Evolutionary conservation across 2,797 vertebrate genomes (phyloP).

Genomic region (Lacerta bilineata): DNA sequence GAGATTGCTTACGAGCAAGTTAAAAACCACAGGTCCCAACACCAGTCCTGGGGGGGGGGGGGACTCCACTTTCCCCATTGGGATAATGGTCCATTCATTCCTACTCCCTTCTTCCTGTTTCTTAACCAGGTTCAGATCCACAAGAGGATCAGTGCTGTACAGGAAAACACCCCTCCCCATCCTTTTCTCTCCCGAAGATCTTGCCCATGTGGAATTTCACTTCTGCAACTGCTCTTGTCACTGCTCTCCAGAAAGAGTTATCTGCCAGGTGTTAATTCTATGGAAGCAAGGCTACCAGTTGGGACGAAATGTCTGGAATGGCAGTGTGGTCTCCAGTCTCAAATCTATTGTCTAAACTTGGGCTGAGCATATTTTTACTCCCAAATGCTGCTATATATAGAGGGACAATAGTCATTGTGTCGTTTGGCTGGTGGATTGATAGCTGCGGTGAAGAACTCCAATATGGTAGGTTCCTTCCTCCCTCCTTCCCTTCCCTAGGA

Average conservation of each 20-base stretch:
- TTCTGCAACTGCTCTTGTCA: background rate
- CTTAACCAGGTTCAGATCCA: no score
- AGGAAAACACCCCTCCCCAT: background rate
- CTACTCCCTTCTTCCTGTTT: no score
- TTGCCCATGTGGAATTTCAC: conserved; percentile 43
- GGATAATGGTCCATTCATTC: no score
- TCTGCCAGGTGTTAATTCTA: conserved; percentile 59
- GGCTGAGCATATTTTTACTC: conserved; percentile 78
- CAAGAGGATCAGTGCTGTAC: no score
- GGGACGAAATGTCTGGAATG: conserved; percentile 76
- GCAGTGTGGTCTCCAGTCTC: conserved; percentile 72
- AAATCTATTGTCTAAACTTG: conserved; percentile 88
- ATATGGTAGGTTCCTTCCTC: conserved; percentile 74
- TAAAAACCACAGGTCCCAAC: no score
- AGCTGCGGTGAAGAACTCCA: conserved; percentile 68
- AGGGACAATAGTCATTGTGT: conserved; percentile 72
- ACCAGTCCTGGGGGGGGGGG: no score
- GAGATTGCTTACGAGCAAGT: no score
- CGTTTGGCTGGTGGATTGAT: conserved; percentile 71
- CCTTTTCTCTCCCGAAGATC: conserved; percentile 41
- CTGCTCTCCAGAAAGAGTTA: background rate
- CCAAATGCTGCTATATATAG: conserved; percentile 81
- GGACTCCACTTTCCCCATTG: no score
- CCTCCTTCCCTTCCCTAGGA: background rate
- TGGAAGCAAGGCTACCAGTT: conserved; percentile 59